phyloP scores from a whole-genome alignment of 1,140 invertebrate species.

The Caerostris extrusa region DNA sequence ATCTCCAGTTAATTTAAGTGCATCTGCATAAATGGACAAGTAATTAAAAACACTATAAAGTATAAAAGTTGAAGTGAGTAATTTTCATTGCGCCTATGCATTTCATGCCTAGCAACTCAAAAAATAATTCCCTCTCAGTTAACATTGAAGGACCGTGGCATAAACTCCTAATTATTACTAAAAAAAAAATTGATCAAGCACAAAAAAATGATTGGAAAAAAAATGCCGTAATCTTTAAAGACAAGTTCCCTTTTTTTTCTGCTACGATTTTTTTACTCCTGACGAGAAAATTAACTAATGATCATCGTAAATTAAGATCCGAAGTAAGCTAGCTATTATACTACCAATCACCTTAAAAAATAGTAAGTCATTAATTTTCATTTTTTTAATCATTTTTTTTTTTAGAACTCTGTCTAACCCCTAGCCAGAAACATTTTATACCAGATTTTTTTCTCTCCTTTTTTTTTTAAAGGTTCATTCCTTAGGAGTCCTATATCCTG shows the following conservation, averaged over 20 bases:
- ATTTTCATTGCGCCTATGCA: too few species aligned
- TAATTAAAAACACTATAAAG: too few species aligned
- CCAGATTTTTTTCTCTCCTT: neutral
- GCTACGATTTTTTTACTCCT: neutral
- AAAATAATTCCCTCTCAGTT: neutral
- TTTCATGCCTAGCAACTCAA: neutral
- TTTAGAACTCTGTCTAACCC: neutral
- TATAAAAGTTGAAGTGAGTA: too few species aligned
- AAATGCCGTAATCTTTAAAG: neutral
- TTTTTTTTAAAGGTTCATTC: neutral
- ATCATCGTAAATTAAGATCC: constrained; percentile 47
- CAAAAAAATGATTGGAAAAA: neutral
- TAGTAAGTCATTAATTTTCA: constrained; percentile 28
- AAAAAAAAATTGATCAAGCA: neutral
- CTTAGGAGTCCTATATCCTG: neutral
- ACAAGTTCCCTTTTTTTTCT: neutral
- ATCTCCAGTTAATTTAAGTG: too few species aligned
- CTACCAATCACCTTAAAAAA: constrained; percentile 15
- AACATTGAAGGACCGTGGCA: neutral
- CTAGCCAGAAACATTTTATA: neutral
- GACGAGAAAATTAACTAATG: constrained; percentile 52
- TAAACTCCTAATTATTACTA: neutral
- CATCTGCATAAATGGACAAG: too few species aligned
- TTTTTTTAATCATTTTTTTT: neutral
- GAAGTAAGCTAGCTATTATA: constrained; percentile 14